Percentiles rank a stretch among this genome's conserved stretches.
phyloP scores from a whole-genome alignment of 2,888 invertebrate genomes.

The Drosophila cracens region DNA sequence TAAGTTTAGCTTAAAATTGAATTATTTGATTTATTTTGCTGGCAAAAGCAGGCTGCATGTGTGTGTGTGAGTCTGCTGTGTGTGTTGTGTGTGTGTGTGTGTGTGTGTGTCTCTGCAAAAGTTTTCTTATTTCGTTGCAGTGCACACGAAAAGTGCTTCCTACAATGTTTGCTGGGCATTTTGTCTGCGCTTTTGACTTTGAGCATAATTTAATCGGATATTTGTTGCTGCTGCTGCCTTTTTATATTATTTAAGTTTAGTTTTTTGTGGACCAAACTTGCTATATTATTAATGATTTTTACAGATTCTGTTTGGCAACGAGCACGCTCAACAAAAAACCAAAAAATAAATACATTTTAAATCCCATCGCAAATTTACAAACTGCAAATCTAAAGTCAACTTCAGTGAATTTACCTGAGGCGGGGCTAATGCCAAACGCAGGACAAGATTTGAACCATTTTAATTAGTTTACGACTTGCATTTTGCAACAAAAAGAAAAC shows the following conservation, averaged over 20 bases:
- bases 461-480: constrained; percentile 70
- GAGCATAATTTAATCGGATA: constrained; percentile 81
- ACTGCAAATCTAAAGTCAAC: constrained; percentile 20
- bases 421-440: not conserved
- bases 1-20: constrained; percentile 82
- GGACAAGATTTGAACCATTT: constrained; percentile 70
- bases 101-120: constrained; percentile 58
- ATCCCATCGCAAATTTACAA: constrained; percentile 46
- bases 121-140: constrained; percentile 68
- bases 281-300: constrained; percentile 44
- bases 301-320: constrained; percentile 55
- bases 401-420: constrained; percentile 9
- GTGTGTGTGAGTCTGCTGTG: constrained; percentile 8
- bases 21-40: constrained; percentile 81
- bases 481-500: constrained; percentile 25
- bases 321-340: constrained; percentile 8
- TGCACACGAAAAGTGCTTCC: constrained; percentile 67
- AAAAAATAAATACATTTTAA: constrained; percentile 41
- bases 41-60: constrained; percentile 32
- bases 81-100: constrained; percentile 27
- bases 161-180: constrained; percentile 69
- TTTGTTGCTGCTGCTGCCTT: constrained; percentile 62
- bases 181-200: constrained; percentile 78
- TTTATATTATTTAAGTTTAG: constrained; percentile 71
- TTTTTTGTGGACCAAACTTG: constrained; percentile 25